Base-by-base conservation (phyloP, 2,888 invertebrate species). In the Coenonympha glycerion region DNA sequence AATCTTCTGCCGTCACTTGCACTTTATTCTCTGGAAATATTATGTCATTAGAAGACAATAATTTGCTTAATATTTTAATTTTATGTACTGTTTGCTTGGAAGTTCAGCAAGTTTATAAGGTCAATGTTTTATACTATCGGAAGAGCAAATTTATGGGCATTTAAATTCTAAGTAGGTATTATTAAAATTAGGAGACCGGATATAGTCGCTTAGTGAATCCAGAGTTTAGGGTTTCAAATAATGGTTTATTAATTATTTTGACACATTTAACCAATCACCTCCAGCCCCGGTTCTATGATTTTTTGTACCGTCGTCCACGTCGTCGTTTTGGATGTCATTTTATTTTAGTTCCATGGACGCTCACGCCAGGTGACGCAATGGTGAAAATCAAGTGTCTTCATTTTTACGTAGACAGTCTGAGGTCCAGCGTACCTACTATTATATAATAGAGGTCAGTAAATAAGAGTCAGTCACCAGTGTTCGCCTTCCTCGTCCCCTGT, bases 1-100 rank as follows among this genome's bases (percentile, higher is more conserved):
- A 8, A 24, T 15, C 15, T 39, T 22, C 39, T 24, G 39, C 22
- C 15, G 39, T 22, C 39, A 39, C 39, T 39, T 39, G 24, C 39
- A 39, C 39, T 39, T 24, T 24, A 24, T 22, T 39, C 15, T 24
- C 15, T 1, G 9, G 9, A 5, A 3, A 15, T 24, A 24, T 9
- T 15, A 15, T 8, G 15, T 37, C 22, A 24, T 13, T 37, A 37
- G 11, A 6, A 22, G 22, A 39, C 2, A 6, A n/a, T 30, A 6
- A 24, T 9, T 24, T 13, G 30, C 30, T 11, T 2, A 30, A 30
- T 11, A 13, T 9, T 9, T n/a, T 34, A 4, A 19, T n/a, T 34
- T n/a, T 19, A 18, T 34, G 16, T n/a, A 9, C n/a, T 16, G 18
- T 19, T 19, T 15, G 16, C 13, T 13, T 11, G n/a, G n/a, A n/a